Conservation (phyloP, 53 echinoderm and acorn worm species). For the Astropecten irregularis region DNA sequence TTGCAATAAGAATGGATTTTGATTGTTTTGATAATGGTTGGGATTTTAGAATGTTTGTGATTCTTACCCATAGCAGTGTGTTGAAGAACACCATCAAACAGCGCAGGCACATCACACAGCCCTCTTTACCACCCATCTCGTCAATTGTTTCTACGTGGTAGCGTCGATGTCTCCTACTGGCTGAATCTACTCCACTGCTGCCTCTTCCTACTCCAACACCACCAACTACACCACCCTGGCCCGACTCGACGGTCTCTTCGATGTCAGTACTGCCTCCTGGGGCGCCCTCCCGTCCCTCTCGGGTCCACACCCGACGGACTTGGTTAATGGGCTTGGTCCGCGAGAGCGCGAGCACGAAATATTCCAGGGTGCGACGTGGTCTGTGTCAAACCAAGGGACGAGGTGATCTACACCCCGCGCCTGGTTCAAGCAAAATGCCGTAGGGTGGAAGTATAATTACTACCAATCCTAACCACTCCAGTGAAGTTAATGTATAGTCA, state of each 20-base stretch:
- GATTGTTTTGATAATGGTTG: too few relatives aligned
- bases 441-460: too few relatives aligned
- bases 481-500: too few relatives aligned
- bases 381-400: not conserved
- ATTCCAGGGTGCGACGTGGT: conserved; percentile 51
- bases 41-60: too few relatives aligned
- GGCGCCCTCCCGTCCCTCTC: not conserved
- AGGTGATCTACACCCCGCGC: not conserved
- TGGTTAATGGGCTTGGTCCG: conserved; percentile 52
- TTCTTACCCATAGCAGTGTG: conserved; percentile 54
- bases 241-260: not conserved
- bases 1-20: too few relatives aligned
- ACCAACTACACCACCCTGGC: not conserved
- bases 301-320: conserved; percentile 37
- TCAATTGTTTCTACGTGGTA: conserved; percentile 41
- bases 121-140: conserved; percentile 47
- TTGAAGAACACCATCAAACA: conserved; percentile 56
- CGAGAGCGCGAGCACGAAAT: conserved; percentile 61
- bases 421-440: too few relatives aligned
- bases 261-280: not conserved
- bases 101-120: conserved; percentile 42
- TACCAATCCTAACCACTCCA: too few relatives aligned
- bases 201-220: not conserved
- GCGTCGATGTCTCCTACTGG: conserved; percentile 8
- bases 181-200: not conserved